Evolutionary conservation across 2,888 invertebrate species (phyloP).

Genomic region (Chloroclystis v-ata): DNA sequence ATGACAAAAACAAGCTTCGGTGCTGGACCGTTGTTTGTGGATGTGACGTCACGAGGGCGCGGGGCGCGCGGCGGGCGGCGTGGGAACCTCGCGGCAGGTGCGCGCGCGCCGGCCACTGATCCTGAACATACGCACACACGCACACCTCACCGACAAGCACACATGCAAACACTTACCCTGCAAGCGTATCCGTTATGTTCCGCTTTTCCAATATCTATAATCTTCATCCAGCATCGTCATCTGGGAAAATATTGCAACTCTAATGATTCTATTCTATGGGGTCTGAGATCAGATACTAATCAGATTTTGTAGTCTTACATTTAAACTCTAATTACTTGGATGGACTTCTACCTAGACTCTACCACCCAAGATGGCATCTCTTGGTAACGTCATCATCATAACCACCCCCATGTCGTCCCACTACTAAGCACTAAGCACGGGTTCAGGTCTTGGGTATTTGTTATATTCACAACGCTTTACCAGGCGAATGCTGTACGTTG

Average conservation of each 20-base stretch:
- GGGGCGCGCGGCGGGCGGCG: constrained; percentile 48
- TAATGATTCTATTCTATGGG: no score
- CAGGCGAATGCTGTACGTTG: no score
- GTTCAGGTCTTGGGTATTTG: no score
- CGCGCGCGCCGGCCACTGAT: constrained; percentile 76
- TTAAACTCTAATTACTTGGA: no score
- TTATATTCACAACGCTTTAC: no score
- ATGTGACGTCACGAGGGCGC: constrained; percentile 59
- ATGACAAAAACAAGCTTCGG: constrained; percentile 48
- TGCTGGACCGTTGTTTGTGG: constrained; percentile 62
- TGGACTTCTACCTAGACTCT: no score
- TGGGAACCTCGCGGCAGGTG: constrained; percentile 77
- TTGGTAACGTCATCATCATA: no score
- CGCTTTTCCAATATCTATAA: constrained; percentile 50
- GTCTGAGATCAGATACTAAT: no score
- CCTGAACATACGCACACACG: constrained; percentile 63
- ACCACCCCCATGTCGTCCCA: no score
- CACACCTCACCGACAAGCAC: constrained; percentile 37
- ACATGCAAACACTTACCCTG: constrained; percentile 34
- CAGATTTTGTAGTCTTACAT: constrained; percentile 15
- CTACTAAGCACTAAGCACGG: no score
- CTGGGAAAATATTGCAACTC: background rate
- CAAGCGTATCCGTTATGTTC: constrained; percentile 56
- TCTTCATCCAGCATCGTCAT: constrained; percentile 9
- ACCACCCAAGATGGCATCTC: no score